Evolutionary conservation across 1,140 invertebrate species (phyloP), one percentile per base, ranked within the genome.

Genomic region (Octopus bimaculoides): DNA sequence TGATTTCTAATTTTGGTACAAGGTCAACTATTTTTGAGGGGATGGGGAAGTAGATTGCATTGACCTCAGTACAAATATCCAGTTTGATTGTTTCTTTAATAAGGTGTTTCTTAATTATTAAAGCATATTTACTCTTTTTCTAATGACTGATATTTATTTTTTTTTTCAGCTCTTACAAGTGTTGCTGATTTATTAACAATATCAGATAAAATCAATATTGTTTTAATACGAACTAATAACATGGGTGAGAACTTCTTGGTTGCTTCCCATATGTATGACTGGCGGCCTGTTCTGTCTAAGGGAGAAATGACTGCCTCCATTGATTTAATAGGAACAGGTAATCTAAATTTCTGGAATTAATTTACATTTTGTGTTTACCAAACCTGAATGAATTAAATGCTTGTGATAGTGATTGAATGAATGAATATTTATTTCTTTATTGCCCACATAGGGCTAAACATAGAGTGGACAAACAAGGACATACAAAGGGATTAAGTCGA

Each of bases 251-350:
- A 86, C n/a, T 83, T 84, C 81, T 84, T 90, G n/a, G 83, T 90
- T 2, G 87, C 89, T 12, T 90, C 89, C 12, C 85, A 90, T 79
- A 87, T 88, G 82, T 83, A 89, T 79, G 88, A 90, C 78, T 90
- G 89, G 89, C 83, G 89, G 52, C 85, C 86, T 54, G 85, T 89
- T 12, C 83, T 90, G 1, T 79, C 88, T 0, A 81, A 82, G 52
- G 83, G 82, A 26, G 83, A 84, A 77, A 80, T 87, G 52, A 85
- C 82, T 17, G 84, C 85, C 53, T 83, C 86, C 55, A 80, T 90
- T 20, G 89, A 90, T 80, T 78, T 90, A 8, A 87, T 87, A 78
- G 89, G 89, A 53, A 88, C 87, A 82, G 89, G 88, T 90, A 80
- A 81, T 81, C 8, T 12, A 53, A n/a, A 54, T 14, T 53, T 8